Percentiles rank a stretch among this genome's conserved stretches.
Evolutionary conservation across 2,888 invertebrate species (phyloP).

Genomic region (Agrotis clavis): DNA sequence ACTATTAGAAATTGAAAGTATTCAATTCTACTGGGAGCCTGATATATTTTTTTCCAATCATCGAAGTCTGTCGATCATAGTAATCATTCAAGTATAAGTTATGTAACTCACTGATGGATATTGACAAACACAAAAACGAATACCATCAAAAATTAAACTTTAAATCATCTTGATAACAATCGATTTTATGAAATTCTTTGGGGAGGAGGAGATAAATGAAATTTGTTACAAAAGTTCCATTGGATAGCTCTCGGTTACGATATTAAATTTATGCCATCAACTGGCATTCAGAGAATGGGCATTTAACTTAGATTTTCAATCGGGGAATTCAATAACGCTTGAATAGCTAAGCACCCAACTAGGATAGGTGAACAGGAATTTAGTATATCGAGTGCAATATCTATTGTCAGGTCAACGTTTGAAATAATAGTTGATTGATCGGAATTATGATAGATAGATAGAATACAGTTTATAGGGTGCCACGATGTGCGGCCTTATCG

Average conservation of each 20-base stretch:
- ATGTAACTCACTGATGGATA: conserved; percentile 53
- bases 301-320: conserved; percentile 85
- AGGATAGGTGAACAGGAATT: conserved; percentile 30
- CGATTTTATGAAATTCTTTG: conserved; percentile 87
- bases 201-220: conserved; percentile 86
- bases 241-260: conserved; percentile 84
- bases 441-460: neutral
- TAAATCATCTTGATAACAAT: conserved; percentile 87
- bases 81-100: conserved; percentile 41
- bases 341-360: conserved; percentile 66
- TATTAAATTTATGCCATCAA: conserved; percentile 90
- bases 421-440: neutral
- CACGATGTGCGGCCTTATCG: no score
- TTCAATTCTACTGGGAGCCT: conserved; percentile 27
- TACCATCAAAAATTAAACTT: conserved; percentile 77
- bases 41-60: conserved; percentile 34
- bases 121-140: conserved; percentile 69
- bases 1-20: conserved; percentile 31
- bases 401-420: conserved; percentile 1
- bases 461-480: no score
- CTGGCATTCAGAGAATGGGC: conserved; percentile 85
- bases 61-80: conserved; percentile 44
- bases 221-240: conserved; percentile 89
- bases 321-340: conserved; percentile 80
- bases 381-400: conserved; percentile 13